Conservation (phyloP, 2,113 vertebrate genomes). For the Oreamnos americanus region DNA sequence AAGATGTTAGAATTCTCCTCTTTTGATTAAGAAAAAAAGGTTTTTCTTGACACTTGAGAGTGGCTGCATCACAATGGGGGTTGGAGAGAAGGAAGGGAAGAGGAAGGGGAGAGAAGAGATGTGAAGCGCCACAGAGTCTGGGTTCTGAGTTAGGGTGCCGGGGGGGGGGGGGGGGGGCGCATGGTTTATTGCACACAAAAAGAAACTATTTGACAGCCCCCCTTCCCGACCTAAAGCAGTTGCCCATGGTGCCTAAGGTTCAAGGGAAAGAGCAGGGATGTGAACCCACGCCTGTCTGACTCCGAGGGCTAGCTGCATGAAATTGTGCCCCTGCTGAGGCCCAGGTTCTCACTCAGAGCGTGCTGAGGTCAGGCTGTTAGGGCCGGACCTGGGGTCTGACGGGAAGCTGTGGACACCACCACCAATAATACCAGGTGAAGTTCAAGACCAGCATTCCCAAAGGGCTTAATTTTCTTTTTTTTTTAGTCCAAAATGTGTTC, state of each 20-base stretch:
- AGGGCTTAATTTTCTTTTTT: not conserved
- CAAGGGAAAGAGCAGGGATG: not conserved
- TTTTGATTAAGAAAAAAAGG: not conserved
- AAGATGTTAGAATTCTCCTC: constrained; percentile 30
- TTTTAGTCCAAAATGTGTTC: rapidly evolving
- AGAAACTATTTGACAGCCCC: rapidly evolving
- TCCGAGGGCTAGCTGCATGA: not conserved
- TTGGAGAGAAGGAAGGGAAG: not conserved
- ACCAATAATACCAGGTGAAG: not conserved
- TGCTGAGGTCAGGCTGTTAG: rapidly evolving
- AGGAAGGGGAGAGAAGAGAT: rapidly evolving
- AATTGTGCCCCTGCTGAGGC: rapidly evolving
- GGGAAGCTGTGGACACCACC: rapidly evolving
- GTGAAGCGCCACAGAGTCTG: rapidly evolving
- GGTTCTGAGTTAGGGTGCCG: not conserved
- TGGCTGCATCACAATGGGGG: not conserved
- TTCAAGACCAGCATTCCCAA: not conserved
- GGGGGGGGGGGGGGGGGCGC: rapidly evolving
- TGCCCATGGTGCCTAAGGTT: rapidly evolving
- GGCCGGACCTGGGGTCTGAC: rapidly evolving
- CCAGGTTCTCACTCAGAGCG: rapidly evolving
- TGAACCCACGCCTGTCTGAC: rapidly evolving
- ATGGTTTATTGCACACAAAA: rapidly evolving
- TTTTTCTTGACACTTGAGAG: constrained; percentile 32
- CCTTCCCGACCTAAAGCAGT: rapidly evolving